These are phyloP conservation scores for Cottoperca gobio DNA, from an alignment of 2,797 vertebrate species.

Conservation along the genomic window DNA sequence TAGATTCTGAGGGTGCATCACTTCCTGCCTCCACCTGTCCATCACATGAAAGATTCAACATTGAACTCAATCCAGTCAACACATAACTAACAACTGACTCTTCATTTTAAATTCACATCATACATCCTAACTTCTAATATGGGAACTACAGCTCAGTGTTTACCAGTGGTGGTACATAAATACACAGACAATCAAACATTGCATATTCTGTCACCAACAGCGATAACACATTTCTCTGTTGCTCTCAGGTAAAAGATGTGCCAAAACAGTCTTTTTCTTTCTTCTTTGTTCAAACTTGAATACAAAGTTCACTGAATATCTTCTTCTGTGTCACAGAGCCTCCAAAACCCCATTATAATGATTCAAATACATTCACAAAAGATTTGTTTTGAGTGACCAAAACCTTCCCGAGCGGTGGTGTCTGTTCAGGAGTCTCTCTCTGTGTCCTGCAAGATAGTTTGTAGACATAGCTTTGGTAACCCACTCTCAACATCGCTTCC, in stretches of 20 bases:
- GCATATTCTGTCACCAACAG: not conserved
- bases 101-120: not conserved
- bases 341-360: not conserved
- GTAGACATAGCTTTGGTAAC: constrained; percentile 80
- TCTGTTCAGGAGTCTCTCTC: constrained; percentile 50
- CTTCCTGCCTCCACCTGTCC: constrained; percentile 89
- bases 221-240: not conserved
- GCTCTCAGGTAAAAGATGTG: not conserved
- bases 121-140: not conserved
- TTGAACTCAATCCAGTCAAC: not conserved
- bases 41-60: constrained; percentile 20
- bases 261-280: not conserved
- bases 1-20: constrained; percentile 88
- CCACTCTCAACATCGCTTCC: constrained; percentile 82
- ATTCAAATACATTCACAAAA: not conserved
- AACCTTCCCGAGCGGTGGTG: not conserved
- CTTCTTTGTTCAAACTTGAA: not conserved
- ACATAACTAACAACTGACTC: not conserved
- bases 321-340: not conserved
- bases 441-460: constrained; percentile 72
- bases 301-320: not conserved
- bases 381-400: not conserved
- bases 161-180: not conserved
- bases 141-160: too few species aligned
- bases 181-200: not conserved